Evolutionary conservation across 2,888 invertebrate genomes (phyloP).

Genomic region (Ditula angustiorana): DNA sequence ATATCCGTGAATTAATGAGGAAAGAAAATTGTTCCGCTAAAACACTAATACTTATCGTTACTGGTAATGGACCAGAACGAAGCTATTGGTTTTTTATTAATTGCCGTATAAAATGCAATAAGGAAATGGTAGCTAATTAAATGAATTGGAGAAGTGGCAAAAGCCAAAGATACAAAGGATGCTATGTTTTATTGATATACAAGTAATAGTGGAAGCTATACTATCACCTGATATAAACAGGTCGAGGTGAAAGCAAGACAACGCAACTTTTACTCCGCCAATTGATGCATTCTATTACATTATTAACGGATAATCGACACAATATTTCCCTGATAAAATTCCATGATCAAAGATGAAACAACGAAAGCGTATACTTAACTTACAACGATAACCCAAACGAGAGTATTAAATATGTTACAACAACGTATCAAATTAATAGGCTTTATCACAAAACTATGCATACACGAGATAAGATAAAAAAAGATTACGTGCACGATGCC

Average conservation of each 20-base stretch:
- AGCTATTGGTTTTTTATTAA: background rate
- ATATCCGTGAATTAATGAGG: background rate
- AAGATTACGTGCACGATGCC: constrained; percentile 6
- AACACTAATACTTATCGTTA: background rate
- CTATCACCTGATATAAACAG: background rate
- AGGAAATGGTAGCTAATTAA: background rate
- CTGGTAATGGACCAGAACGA: background rate
- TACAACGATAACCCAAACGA: background rate
- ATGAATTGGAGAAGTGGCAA: background rate
- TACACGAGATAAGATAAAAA: constrained; percentile 18
- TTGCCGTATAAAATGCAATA: background rate
- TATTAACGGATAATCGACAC: background rate
- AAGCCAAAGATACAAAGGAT: background rate
- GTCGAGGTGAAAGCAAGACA: too few species aligned
- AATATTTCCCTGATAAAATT: background rate
- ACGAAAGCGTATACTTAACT: background rate
- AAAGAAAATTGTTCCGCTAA: background rate
- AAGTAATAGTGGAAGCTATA: background rate
- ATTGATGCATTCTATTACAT: background rate
- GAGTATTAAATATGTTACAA: background rate
- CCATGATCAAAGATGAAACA: background rate
- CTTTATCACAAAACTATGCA: background rate
- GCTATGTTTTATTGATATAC: background rate
- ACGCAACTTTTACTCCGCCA: background rate
- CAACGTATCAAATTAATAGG: background rate